Percentiles rank a stretch among this genome's conserved stretches.
Evolutionary conservation across 2,797 vertebrate genomes (phyloP).

Genomic region (Coreius guichenoti): DNA sequence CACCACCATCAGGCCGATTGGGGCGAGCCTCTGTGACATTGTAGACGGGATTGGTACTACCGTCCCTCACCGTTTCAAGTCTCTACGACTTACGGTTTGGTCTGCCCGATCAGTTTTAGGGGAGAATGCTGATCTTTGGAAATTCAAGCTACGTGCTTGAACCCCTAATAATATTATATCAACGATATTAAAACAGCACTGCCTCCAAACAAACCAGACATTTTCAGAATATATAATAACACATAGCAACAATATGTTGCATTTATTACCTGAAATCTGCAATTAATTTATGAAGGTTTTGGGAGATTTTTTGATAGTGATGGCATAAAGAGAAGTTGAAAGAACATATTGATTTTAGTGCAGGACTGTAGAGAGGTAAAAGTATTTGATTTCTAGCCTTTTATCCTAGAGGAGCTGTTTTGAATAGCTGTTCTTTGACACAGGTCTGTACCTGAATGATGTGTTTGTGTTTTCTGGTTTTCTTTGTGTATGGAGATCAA

Average conservation of each 20-base stretch:
- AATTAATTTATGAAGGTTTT: not conserved
- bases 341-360: not conserved
- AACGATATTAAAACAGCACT: not conserved
- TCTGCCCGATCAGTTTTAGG: too few relatives aligned
- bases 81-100: too few relatives aligned
- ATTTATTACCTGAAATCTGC: not conserved
- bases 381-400: conserved; percentile 10
- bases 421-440: not conserved
- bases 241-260: not conserved
- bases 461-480: not conserved
- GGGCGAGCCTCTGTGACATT: too few relatives aligned
- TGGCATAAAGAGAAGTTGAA: not conserved
- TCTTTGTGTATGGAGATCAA: conserved; percentile 24
- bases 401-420: not conserved
- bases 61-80: too few relatives aligned
- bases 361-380: not conserved
- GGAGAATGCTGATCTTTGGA: too few relatives aligned
- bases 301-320: not conserved
- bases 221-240: not conserved
- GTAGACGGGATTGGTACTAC: too few relatives aligned
- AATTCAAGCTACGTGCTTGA: too few relatives aligned
- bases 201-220: not conserved
- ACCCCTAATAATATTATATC: not conserved
- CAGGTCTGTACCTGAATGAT: not conserved
- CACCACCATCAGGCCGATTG: too few relatives aligned